Base-by-base conservation (phyloP, 2,113 vertebrate genomes). In the Ochotona princeps region DNA sequence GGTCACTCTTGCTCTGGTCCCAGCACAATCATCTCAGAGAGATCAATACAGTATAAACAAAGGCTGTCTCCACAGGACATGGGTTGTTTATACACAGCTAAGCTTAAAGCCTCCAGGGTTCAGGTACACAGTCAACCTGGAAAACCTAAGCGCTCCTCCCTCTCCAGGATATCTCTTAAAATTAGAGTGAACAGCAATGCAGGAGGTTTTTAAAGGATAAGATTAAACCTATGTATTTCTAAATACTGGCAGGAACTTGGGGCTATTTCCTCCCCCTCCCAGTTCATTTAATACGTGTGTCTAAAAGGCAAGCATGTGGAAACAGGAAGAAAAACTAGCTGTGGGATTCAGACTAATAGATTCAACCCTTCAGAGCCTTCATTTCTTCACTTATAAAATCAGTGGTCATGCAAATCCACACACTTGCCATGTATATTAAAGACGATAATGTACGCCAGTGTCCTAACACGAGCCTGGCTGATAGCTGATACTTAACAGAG, bases 11-110 rank as follows among this genome's bases (percentile, higher is more conserved):
- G 54, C 32, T 67, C 82, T 57, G 38, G 63, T 63, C 70, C 66
- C 72, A 90, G 65, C 63, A 72, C 9, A 69, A 21, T 30, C 90
- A 89, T 76, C 92, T 91, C 63, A 26, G 38, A 86, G 80, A 94
- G 21, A 92, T n/a, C 20, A 8, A 60, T n/a, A 76, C n/a, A 32
- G 32, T 73, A 47, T 20, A 38, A 91, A 69, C 54, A 73, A 80
- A 81, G 11, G 20, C 83, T 80, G 5, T 65, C 74, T 75, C 67
- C 26, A 23, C 20, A 49, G 44, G 13, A 30, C 21, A 15, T 7
- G 11, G 47, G 9, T 13, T 60, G 35, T 60, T 74, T 25, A 47
- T 28, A 66, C 32, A 83, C 11, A 74, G 13, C 44, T 79, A n/a
- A 69, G 35, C 15, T 75, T 73, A 72, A 57, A 51, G 44, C 60